These are phyloP conservation scores for Muntiacus muntjak DNA, from an alignment of 2,113 vertebrate species.

Conservation along the genomic window DNA sequence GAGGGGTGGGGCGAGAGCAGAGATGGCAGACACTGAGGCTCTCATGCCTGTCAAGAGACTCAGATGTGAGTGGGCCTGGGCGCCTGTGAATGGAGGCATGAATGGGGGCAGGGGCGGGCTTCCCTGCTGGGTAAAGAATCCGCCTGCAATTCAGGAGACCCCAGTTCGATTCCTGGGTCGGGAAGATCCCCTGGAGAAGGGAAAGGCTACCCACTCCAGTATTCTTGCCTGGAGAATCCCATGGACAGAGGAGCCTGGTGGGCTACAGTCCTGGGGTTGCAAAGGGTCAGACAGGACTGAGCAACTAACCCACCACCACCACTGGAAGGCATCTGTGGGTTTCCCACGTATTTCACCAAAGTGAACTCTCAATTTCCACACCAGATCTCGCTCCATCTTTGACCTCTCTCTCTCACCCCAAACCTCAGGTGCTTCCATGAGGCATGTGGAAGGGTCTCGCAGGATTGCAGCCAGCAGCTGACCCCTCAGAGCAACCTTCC, in stretches of 20 bases:
- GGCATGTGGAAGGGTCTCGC: not conserved
- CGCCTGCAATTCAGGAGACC: not conserved
- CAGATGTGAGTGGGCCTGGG: not conserved
- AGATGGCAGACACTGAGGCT: not conserved
- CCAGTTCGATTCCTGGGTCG: not conserved
- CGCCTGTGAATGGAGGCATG: rapidly evolving
- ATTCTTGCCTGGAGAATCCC: not conserved
- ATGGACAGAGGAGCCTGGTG: not conserved
- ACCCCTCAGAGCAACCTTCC: not conserved
- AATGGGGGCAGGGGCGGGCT: not conserved
- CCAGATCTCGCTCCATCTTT: not conserved
- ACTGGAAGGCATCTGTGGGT: not conserved
- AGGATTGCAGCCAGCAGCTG: not conserved
- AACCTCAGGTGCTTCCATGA: too few species aligned
- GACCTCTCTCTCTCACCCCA: not conserved
- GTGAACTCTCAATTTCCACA: not conserved
- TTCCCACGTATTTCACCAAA: rapidly evolving
- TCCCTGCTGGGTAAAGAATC: not conserved
- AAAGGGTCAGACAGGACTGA: not conserved
- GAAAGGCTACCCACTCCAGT: not conserved
- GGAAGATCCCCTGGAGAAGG: not conserved
- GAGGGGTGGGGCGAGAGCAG: not conserved
- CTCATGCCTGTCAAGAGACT: too few species aligned
- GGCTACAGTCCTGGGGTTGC: not conserved
- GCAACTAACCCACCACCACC: not conserved